Base-by-base conservation (phyloP, 2,113 vertebrate species). In the Dicaeum eximium region DNA sequence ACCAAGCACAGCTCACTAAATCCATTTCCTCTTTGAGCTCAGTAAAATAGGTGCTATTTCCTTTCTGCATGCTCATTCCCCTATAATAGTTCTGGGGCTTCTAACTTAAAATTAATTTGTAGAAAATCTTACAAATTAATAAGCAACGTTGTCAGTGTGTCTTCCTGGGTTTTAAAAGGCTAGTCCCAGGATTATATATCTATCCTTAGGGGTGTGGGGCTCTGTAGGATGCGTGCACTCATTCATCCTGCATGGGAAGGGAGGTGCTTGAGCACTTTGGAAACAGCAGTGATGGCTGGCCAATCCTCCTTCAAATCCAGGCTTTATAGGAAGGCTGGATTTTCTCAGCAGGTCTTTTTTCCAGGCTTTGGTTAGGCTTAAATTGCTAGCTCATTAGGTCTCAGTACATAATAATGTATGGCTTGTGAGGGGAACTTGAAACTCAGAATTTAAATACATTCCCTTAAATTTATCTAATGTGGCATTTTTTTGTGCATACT, bases 131-230 rank as follows among this genome's bases (percentile, higher is more conserved):
- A 11, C 3, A 44, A 15, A 24, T 13, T 15, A 40, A 10, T 60
- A 44, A 72, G 33, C 19, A 86, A 38, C 6, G 1, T 21, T 60
- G 6, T 28, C n/a, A 48, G 25, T 33, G 25, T 73, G 37, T 25
- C 31, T 60, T 56, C 7, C 15, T 35, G 27, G 6, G 3, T 57
- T 75, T 56, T 56, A 18, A 31, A 53, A 88, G 47, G 21, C 27
- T 11, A 7, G 38, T 30, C 53, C 31, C 77, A 58, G 51, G 25
- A 17, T 64, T 33, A 0, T 28, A 2, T 6, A 6, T 72, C 22
- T 47, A 0, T 53, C 12, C 48, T 50, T 16, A 27, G 30, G 60
- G 23, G 5, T 1, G 0, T 1, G 1, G 21, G 27, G 51, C 54
- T 78, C 42, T 42, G 19, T 15, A 58, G 48, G 35, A 30, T 61